phyloP scores from a whole-genome alignment of 2,113 vertebrate species.

The Gymnarchus niloticus region DNA sequence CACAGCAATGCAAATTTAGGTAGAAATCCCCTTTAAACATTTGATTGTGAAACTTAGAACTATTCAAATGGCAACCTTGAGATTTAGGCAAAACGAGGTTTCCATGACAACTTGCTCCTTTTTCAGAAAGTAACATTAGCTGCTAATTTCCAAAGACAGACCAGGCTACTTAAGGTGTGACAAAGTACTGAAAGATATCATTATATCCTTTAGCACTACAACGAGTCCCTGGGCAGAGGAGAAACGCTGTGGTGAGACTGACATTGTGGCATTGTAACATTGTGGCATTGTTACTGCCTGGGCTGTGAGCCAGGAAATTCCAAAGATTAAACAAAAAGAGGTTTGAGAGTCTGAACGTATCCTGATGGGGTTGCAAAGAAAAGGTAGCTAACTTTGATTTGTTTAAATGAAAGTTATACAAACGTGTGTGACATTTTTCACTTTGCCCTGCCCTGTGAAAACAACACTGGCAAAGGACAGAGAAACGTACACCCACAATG shows the following conservation, averaged over 20 bases:
- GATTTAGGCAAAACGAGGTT: slow-evolving; percentile 16
- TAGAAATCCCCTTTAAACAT: neutral
- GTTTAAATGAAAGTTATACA: slow-evolving; percentile 7
- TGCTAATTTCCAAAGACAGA: slow-evolving; percentile 13
- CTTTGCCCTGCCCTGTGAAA: neutral
- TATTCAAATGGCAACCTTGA: neutral
- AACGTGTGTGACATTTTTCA: no score
- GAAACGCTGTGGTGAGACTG: neutral
- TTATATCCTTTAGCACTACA: neutral
- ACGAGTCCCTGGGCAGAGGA: neutral
- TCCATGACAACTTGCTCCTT: slow-evolving; percentile 21
- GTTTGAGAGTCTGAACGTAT: neutral
- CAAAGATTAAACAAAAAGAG: neutral
- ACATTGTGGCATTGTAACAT: no score
- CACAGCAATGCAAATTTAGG: neutral
- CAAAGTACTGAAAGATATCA: slow-evolving; percentile 5
- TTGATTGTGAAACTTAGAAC: neutral
- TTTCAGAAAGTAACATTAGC: slow-evolving; percentile 13
- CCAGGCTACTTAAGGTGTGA: neutral
- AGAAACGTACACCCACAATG: neutral
- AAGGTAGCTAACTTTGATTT: neutral
- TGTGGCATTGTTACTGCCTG: neutral
- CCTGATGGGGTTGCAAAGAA: neutral
- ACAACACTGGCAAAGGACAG: neutral
- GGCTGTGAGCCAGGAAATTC: neutral